These are phyloP conservation scores for Cheumatopsyche charites DNA, from an alignment of 1,140 invertebrate species.

Conservation along the genomic window DNA sequence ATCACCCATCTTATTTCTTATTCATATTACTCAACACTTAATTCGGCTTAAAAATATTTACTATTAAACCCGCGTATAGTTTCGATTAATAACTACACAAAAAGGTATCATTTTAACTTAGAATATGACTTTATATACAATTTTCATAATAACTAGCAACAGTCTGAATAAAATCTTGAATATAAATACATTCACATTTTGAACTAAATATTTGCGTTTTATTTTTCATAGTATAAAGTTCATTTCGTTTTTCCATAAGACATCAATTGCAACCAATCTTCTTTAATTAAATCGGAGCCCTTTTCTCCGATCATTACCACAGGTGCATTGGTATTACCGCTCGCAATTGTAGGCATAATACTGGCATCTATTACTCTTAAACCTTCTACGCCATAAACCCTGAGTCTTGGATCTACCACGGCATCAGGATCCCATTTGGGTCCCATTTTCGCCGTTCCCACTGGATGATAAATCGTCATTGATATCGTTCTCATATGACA, in stretches of 20 bases:
- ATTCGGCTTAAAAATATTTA: too few species aligned
- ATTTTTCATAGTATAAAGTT: neutral
- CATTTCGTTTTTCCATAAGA: slow-evolving; percentile 26
- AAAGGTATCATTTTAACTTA: too few species aligned
- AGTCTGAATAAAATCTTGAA: neutral
- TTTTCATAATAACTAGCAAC: too few species aligned
- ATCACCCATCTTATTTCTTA: too few species aligned
- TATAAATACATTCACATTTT: neutral
- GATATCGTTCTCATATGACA: slow-evolving; percentile 84
- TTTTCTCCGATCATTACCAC: slow-evolving; percentile 88
- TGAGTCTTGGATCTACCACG: slow-evolving; percentile 80
- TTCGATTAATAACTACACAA: too few species aligned
- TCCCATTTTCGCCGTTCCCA: slow-evolving; percentile 86
- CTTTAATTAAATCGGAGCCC: slow-evolving; percentile 81
- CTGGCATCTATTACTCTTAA: slow-evolving; percentile 86
- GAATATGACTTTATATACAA: slow-evolving; percentile 1
- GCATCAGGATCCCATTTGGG: slow-evolving; percentile 73
- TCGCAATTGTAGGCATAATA: slow-evolving; percentile 85
- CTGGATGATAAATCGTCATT: slow-evolving; percentile 86
- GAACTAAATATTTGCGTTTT: too few species aligned
- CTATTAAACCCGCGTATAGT: too few species aligned
- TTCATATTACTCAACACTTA: too few species aligned
- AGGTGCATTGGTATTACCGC: slow-evolving; percentile 85
- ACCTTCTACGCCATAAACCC: slow-evolving; percentile 77
- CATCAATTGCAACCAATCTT: slow-evolving; percentile 65